Conservation (phyloP, 1,140 invertebrate genomes). For the Zaprionus camerounensis region DNA sequence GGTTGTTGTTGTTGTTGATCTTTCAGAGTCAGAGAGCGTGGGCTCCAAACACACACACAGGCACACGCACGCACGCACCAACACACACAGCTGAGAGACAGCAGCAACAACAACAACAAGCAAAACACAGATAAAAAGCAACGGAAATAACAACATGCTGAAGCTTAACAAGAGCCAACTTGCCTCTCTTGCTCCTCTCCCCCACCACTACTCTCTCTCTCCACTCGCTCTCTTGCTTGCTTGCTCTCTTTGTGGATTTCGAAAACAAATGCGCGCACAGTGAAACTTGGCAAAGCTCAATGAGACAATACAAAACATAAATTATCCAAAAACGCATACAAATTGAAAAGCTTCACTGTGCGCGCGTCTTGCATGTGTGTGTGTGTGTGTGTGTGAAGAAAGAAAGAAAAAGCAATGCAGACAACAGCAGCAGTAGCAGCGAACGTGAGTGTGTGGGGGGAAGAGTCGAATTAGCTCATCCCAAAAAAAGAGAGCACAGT, state of each 20-base stretch:
- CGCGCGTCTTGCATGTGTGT: background rate
- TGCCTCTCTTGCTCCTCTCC: background rate
- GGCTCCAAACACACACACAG: slow-evolving; percentile 28
- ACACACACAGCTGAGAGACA: slow-evolving; percentile 7
- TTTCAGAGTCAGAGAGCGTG: slow-evolving; percentile 51
- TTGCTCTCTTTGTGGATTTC: slow-evolving; percentile 20
- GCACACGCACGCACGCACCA: slow-evolving; percentile 2
- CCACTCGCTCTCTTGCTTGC: slow-evolving; percentile 2
- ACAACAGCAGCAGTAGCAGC: slow-evolving; percentile 18
- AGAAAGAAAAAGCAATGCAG: slow-evolving; percentile 22
- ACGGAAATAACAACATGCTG: slow-evolving; percentile 35
- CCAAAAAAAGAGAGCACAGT: slow-evolving; percentile 33
- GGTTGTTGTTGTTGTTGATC: slow-evolving; percentile 50
- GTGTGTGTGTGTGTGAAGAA: slow-evolving; percentile 5
- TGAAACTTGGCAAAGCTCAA: slow-evolving; percentile 36
- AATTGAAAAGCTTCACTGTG: slow-evolving; percentile 39
- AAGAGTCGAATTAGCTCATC: slow-evolving; percentile 45
- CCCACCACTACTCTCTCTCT: background rate
- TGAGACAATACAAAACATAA: slow-evolving; percentile 21
- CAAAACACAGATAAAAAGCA: slow-evolving; percentile 34
- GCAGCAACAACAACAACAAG: slow-evolving; percentile 37
- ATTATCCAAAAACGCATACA: slow-evolving; percentile 6
- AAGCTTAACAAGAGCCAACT: slow-evolving; percentile 8
- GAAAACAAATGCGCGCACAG: slow-evolving; percentile 32
- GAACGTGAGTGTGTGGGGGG: background rate